Conservation (phyloP, 2,888 invertebrate genomes). For the Scaptomyza caliginosa region DNA sequence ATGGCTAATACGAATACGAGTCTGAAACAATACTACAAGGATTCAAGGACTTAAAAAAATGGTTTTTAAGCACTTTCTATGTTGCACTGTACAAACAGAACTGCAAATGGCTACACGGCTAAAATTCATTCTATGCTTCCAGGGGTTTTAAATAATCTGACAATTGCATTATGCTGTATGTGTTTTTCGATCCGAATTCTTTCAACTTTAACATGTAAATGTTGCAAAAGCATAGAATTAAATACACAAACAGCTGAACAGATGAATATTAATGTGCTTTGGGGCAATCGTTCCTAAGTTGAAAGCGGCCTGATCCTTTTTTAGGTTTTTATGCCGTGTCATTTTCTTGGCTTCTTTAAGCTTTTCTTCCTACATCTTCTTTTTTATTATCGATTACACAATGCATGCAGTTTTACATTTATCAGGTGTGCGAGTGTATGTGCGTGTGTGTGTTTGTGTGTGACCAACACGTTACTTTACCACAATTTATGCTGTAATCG, state of each 20-base stretch:
- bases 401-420: slow-evolving; percentile 76
- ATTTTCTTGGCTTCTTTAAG: slow-evolving; percentile 3
- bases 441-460: slow-evolving; percentile 19
- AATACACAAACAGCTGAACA: background rate
- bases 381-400: slow-evolving; percentile 74
- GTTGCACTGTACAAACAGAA: background rate
- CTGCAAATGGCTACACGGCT: too few relatives aligned
- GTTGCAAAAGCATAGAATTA: slow-evolving; percentile 25
- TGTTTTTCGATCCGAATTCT: background rate
- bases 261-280: slow-evolving; percentile 47
- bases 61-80: background rate
- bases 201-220: slow-evolving; percentile 48
- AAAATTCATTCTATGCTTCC: too few relatives aligned
- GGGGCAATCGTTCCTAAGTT: slow-evolving; percentile 47
- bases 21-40: background rate
- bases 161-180: background rate
- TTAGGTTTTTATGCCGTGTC: slow-evolving; percentile 13
- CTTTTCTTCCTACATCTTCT: slow-evolving; percentile 4
- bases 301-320: slow-evolving; percentile 9
- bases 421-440: slow-evolving; percentile 53
- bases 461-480: slow-evolving; percentile 68
- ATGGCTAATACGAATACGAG: background rate
- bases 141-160: too few relatives aligned
- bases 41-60: background rate
- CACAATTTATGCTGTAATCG: slow-evolving; percentile 79